Conservation (phyloP, 2,113 vertebrate genomes). For the Galemys pyrenaicus region DNA sequence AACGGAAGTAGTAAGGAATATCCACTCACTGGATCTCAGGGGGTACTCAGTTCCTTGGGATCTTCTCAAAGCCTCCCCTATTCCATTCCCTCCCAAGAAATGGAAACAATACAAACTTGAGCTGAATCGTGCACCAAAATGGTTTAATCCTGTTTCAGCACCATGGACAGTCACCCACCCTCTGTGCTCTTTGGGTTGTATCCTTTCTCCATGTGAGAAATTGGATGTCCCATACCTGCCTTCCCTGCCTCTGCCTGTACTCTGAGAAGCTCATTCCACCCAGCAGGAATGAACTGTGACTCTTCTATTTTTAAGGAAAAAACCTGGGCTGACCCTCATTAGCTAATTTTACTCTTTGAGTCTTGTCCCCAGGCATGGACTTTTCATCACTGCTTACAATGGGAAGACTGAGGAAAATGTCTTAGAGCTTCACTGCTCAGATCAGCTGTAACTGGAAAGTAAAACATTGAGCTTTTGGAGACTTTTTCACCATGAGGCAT, state of each 20-base stretch:
- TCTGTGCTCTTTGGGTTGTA: neutral
- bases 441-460: neutral
- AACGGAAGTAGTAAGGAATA: neutral
- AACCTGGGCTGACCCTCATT: neutral
- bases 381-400: neutral
- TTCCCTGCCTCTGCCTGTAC: neutral
- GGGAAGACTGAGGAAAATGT: neutral
- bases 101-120: neutral
- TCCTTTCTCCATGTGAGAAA: neutral
- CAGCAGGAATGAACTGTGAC: neutral
- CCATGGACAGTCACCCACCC: neutral
- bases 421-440: neutral
- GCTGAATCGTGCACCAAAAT: neutral
- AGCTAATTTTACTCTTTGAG: neutral
- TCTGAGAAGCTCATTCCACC: neutral
- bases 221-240: neutral
- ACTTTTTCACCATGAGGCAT: neutral
- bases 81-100: neutral
- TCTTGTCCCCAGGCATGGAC: neutral
- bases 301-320: neutral
- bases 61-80: neutral
- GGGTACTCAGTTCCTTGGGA: neutral
- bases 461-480: neutral
- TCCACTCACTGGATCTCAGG: neutral
- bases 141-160: constrained; percentile 42